Evolutionary conservation across 2,888 invertebrate species (phyloP), one percentile per base, ranked within the genome.

Genomic region (Eupithecia tripunctaria): DNA sequence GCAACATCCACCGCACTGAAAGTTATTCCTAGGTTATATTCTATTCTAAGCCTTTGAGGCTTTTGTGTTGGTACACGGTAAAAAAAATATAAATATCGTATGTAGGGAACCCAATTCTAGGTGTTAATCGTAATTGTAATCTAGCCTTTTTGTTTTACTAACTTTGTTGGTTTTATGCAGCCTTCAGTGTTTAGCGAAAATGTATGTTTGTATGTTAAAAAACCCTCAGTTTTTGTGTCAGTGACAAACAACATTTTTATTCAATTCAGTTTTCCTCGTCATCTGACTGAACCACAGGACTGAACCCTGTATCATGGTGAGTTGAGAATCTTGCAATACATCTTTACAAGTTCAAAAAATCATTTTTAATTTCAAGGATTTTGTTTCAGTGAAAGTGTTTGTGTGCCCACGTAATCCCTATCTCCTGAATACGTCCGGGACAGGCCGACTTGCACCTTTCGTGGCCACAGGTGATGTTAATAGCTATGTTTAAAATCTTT

Each of bases 401-500:
- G 12, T n/a, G n/a, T n/a, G 56, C 60, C 60, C 60, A 60, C 27
- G 7, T 60, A 1, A 60, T 27, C 18, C 29, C 60, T 29, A 29
- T 29, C 60, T 29, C 71, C 70, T 71, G 7, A 36, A 5, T 63
- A 56, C 68, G 60, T 60, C 29, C 27, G 67, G 29, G 66, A 67
- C 74, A 66, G 72, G 62, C 41, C 41, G 63, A 73, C 73, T 62
- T 72, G 70, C 78, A 79, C 75, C 78, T 76, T 71, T 56, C 69
- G 63, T 76, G 68, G 67, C 70, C 71, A 76, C 79, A 79, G 77
- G 80, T 80, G 77, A 75, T 63, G 65, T 70, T 76, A 76, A 80
- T 77, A 73, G 72, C 72, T 73, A 73, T 76, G 70, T 74, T 80
- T 76, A 71, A 73, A 80, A 78, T 80, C 76, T 74, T 77, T 73